phyloP scores from a whole-genome alignment of 2,888 invertebrate genomes.

The Cheilosia pagana region DNA sequence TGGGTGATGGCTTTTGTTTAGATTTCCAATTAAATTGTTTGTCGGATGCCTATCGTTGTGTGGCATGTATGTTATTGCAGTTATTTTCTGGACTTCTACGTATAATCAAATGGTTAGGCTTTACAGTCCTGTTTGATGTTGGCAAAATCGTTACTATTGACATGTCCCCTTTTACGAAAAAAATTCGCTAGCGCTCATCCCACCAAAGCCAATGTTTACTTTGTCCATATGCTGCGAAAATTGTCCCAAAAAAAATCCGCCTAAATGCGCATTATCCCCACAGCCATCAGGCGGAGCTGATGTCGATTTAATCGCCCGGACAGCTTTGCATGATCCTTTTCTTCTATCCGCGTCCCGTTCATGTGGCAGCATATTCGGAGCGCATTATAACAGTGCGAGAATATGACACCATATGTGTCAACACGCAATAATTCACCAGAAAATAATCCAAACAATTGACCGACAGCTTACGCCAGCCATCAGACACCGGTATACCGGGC shows the following conservation, averaged over 20 bases:
- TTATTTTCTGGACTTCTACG: too few species aligned
- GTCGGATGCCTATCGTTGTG: constrained; percentile 12
- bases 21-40: constrained; percentile 72
- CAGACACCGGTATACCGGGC: constrained; percentile 8
- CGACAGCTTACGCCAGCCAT: constrained; percentile 72
- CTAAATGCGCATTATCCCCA: constrained; percentile 7
- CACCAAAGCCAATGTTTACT: constrained; percentile 37
- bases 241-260: constrained; percentile 19
- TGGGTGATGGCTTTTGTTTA: constrained; percentile 60
- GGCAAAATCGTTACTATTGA: too few species aligned
- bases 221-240: constrained; percentile 51
- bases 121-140: too few species aligned
- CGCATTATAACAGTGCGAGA: constrained; percentile 60
- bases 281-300: constrained; percentile 74
- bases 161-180: not conserved
- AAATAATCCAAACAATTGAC: constrained; percentile 83
- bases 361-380: constrained; percentile 66
- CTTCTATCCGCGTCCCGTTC: constrained; percentile 37
- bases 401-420: constrained; percentile 84
- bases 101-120: too few species aligned
- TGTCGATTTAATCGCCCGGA: constrained; percentile 81
- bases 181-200: not conserved
- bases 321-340: constrained; percentile 58
- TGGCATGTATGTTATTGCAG: too few species aligned
- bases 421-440: constrained; percentile 84